Percentiles rank a stretch among this genome's conserved stretches.
These are phyloP conservation scores for Phaonia tiefii DNA, from an alignment of 2,888 invertebrate genomes.

Conservation along the genomic window DNA sequence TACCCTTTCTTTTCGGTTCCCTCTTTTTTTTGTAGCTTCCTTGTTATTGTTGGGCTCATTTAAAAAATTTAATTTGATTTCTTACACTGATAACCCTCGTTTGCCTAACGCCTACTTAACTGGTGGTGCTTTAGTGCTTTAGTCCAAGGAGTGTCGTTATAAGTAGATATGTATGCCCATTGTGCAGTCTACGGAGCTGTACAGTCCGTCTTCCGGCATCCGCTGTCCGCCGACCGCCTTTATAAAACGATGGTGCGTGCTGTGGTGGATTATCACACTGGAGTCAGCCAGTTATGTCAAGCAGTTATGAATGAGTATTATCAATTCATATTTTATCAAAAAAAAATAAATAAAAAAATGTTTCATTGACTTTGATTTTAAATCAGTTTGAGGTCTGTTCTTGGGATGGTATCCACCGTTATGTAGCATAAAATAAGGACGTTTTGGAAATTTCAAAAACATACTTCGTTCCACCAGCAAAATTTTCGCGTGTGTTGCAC, in stretches of 20 bases:
- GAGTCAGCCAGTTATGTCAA: no score
- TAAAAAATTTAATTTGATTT: slow-evolving; percentile 67
- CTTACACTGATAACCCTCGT: slow-evolving; percentile 66
- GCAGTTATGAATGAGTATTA: no score
- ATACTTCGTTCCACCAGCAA: no score
- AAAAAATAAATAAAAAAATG: no score
- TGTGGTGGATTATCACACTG: slow-evolving; percentile 9
- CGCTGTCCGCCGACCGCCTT: neutral
- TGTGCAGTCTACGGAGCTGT: no score
- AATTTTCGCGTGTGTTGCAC: no score
- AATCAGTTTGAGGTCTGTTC: no score
- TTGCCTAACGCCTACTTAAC: slow-evolving; percentile 65
- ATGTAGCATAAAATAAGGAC: no score
- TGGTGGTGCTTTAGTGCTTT: slow-evolving; percentile 22
- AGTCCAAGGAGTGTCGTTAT: slow-evolving; percentile 33
- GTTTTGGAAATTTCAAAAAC: no score
- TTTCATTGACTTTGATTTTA: no score
- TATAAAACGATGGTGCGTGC: slow-evolving; percentile 29
- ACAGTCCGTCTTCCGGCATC: neutral
- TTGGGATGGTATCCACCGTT: no score
- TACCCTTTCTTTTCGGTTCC: slow-evolving; percentile 48
- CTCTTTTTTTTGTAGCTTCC: neutral
- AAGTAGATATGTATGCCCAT: neutral
- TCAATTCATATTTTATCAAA: no score
- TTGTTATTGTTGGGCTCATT: slow-evolving; percentile 58